Evolutionary conservation across 2,797 vertebrate species (phyloP).

Genomic region (Gallirallus australis): DNA sequence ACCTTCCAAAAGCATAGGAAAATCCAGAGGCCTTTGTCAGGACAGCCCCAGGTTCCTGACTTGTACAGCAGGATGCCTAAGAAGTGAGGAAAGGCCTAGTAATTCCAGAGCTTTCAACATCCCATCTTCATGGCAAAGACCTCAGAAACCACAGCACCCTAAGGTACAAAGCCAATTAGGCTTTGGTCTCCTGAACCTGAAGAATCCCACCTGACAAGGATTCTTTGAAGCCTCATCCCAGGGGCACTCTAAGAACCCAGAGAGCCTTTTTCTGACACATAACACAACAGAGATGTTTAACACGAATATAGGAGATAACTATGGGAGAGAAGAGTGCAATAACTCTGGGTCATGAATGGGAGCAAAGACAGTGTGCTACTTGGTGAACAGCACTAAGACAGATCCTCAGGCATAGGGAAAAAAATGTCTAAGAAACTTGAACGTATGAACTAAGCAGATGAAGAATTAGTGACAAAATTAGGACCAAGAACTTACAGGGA

Average conservation of each 20-base stretch:
- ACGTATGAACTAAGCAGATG: not conserved
- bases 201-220: not conserved
- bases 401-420: not conserved
- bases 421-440: not conserved
- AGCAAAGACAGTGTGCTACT: not conserved
- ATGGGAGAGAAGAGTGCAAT: not conserved
- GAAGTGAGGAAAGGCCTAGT: not conserved
- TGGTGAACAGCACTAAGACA: not conserved
- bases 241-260: not conserved
- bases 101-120: not conserved
- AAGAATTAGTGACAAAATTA: not conserved
- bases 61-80: not conserved
- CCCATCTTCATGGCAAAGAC: not conserved
- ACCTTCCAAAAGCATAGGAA: not conserved
- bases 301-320: not conserved
- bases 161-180: not conserved
- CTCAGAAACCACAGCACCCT: not conserved
- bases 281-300: not conserved
- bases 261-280: not conserved
- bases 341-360: not conserved
- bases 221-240: not conserved
- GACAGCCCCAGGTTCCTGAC: not conserved
- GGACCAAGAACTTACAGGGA: not conserved
- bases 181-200: not conserved
- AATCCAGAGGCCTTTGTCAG: not conserved